Evolutionary conservation across 2,113 vertebrate species (phyloP).

Genomic region (Pluvialis apricaria): DNA sequence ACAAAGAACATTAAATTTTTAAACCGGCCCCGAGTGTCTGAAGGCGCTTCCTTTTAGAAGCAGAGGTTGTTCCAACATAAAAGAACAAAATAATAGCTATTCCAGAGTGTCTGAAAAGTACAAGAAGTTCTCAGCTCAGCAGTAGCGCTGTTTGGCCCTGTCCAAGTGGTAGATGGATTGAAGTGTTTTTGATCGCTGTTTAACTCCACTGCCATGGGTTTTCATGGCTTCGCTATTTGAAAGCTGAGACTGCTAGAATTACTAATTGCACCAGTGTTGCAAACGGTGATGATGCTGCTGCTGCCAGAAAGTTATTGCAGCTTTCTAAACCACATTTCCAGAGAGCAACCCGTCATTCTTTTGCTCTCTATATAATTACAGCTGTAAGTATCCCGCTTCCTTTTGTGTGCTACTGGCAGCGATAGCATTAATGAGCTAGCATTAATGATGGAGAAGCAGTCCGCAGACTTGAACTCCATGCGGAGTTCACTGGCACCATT

Average conservation of each 20-base stretch:
- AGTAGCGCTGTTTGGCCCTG: not conserved
- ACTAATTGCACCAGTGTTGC: not conserved
- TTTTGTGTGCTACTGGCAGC: not conserved
- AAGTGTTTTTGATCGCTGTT: not conserved
- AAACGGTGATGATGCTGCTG: not conserved
- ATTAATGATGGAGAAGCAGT: not conserved
- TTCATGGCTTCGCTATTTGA: not conserved
- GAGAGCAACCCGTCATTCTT: not conserved
- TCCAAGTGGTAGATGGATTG: not conserved
- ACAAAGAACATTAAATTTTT: not conserved
- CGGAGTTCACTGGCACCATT: not conserved
- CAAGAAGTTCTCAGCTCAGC: not conserved
- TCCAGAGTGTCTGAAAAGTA: not conserved
- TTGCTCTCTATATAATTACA: not conserved
- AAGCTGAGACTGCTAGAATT: slow-evolving; percentile 1
- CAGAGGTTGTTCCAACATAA: not conserved
- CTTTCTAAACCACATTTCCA: not conserved
- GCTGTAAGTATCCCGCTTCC: not conserved
- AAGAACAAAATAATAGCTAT: not conserved
- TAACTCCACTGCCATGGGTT: not conserved
- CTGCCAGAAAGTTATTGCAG: not conserved
- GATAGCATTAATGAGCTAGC: not conserved
- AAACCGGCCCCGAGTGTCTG: not conserved
- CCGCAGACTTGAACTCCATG: not conserved
- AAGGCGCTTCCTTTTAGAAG: not conserved